phyloP scores from a whole-genome alignment of 2,113 vertebrate genomes.

The Picathartes gymnocephalus region DNA sequence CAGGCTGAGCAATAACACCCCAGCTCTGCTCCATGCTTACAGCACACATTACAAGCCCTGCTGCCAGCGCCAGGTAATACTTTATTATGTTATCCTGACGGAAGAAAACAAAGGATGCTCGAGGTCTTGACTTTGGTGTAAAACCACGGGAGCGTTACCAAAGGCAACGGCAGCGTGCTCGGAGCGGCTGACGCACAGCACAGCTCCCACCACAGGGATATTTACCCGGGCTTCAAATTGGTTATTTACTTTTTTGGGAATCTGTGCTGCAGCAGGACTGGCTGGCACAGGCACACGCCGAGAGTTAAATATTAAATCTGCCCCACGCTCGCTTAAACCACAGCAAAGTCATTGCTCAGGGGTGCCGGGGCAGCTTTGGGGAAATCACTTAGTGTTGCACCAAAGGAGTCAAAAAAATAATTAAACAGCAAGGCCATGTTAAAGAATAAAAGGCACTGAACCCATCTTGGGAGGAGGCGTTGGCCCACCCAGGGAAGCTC shows the following conservation, averaged over 20 bases:
- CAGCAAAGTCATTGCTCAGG: conserved; percentile 59
- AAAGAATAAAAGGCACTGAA: not conserved
- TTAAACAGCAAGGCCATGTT: not conserved
- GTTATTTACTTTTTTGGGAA: conserved; percentile 67
- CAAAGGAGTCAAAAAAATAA: conserved; percentile 44
- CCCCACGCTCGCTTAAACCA: not conserved
- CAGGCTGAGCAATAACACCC: conserved; percentile 2
- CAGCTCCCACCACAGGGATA: conserved; percentile 30
- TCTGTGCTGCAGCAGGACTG: not conserved
- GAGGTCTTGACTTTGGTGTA: conserved; percentile 36
- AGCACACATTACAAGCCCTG: conserved; percentile 7
- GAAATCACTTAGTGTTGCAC: conserved; percentile 59
- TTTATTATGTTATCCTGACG: conserved; percentile 26
- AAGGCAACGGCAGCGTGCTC: not conserved
- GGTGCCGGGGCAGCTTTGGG: conserved; percentile 68
- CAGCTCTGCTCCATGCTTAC: conserved; percentile 1
- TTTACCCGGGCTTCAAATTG: conserved; percentile 6
- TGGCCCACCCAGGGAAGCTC: fast-evolving
- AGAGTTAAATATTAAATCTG: conserved; percentile 55
- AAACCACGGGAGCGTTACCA: conserved; percentile 19
- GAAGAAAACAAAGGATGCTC: conserved; percentile 55
- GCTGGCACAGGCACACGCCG: not conserved
- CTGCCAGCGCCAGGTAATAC: conserved; percentile 31
- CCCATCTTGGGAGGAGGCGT: not conserved
- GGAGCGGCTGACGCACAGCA: not conserved